Percentiles rank a stretch among this genome's conserved stretches.
Evolutionary conservation across 2,797 vertebrate species (phyloP).

Genomic region (Discoglossus pictus): DNA sequence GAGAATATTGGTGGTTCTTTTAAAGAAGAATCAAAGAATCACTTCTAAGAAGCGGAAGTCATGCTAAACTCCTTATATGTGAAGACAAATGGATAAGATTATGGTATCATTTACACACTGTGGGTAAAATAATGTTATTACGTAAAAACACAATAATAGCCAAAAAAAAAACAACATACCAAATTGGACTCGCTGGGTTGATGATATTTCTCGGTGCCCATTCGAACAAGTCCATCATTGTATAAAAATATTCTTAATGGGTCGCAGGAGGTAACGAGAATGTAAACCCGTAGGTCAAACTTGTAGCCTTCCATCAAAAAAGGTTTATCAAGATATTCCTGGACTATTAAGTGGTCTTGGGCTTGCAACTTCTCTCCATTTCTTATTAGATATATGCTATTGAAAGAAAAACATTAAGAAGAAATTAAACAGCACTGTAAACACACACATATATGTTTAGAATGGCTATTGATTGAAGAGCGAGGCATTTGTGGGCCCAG

Average conservation of each 20-base stretch:
- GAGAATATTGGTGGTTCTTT: no score
- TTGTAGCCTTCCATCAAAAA: constrained; percentile 98
- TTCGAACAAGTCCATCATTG: constrained; percentile 94
- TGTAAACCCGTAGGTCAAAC: constrained; percentile 97
- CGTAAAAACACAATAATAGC: no score
- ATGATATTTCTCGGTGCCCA: constrained; percentile 97
- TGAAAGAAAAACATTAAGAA: constrained; percentile 59
- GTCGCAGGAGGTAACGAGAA: constrained; percentile 95
- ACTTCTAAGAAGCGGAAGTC: no score
- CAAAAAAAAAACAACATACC: constrained; percentile 87
- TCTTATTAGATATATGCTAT: constrained; percentile 95
- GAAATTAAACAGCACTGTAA: constrained; percentile 37
- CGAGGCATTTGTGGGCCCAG: neutral
- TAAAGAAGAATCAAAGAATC: no score
- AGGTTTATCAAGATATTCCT: constrained; percentile 97
- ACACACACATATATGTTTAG: constrained; percentile 15
- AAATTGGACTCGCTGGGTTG: constrained; percentile 92
- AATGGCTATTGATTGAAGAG: constrained; percentile 11
- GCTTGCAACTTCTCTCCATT: constrained; percentile 94
- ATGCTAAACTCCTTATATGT: no score
- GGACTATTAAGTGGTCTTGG: constrained; percentile 97
- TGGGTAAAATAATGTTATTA: no score
- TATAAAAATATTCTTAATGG: constrained; percentile 96
- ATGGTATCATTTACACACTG: no score
- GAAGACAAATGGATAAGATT: no score